Conservation (phyloP, 2,888 invertebrate genomes). For the Catocala fraxini region DNA sequence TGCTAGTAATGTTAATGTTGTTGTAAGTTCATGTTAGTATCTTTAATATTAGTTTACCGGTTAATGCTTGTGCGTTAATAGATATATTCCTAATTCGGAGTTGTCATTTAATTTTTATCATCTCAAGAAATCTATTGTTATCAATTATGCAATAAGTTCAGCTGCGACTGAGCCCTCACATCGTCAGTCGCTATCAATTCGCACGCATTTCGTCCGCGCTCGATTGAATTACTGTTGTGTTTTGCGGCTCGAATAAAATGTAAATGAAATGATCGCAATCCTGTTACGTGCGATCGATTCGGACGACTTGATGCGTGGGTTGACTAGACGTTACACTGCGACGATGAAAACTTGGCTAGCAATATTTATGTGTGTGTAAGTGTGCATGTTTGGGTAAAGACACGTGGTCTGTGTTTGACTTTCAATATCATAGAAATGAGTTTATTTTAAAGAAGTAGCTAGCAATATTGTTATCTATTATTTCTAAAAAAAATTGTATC, state of each 20-base stretch:
- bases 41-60: too few relatives aligned
- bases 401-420: too few relatives aligned
- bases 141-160: background rate
- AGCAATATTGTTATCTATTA: too few relatives aligned
- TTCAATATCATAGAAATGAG: too few relatives aligned
- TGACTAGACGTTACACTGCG: constrained; percentile 1
- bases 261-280: constrained; percentile 66
- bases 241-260: constrained; percentile 64
- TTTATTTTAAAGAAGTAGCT: too few relatives aligned
- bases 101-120: too few relatives aligned
- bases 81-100: too few relatives aligned
- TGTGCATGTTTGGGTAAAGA: background rate
- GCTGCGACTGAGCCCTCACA: constrained; percentile 18
- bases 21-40: too few relatives aligned
- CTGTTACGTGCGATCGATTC: constrained; percentile 50
- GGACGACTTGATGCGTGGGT: constrained; percentile 33
- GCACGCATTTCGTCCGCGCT: constrained; percentile 54
- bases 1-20: too few relatives aligned
- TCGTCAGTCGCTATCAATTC: constrained; percentile 54
- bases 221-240: constrained; percentile 65
- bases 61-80: too few relatives aligned
- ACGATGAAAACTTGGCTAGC: constrained; percentile 1
- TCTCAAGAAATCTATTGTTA: too few relatives aligned
- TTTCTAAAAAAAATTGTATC: too few relatives aligned
- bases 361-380: constrained; percentile 1